Evolutionary conservation across 2,113 vertebrate species (phyloP), one percentile per base, ranked within the genome.

Genomic region (Otocyon megalotis): DNA sequence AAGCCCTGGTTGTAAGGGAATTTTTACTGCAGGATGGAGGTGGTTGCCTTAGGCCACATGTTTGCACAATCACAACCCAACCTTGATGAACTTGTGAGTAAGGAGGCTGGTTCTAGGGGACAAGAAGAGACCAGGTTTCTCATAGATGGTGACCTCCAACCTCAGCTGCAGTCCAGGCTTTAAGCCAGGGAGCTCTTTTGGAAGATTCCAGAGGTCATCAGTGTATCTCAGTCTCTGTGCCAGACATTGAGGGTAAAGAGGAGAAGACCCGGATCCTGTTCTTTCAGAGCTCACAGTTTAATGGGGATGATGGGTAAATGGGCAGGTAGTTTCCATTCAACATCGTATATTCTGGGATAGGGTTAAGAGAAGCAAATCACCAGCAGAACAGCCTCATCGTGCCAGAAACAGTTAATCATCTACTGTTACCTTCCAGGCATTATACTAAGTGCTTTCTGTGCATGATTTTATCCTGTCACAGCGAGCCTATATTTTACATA

Each of bases 21-120:
- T 48, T 79, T 43, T 71, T 32, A 30, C 9, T 1, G 2, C 3
- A 62, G 7, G 5, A 22, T 30, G 20, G 54, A 53, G 7, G 20
- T 22, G 13, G 22, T 50, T 65, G 14, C 56, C 37, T 26, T 1
- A 0, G 35, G 28, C 28, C 15, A 11, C 0, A 0, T 15, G 8
- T 32, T 7, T 65, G 43, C 37, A 1, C 1, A 28, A 5, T 26
- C 3, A 10, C 85, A 80, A 0, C 30, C 35, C 32, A 22, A 32
- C 17, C 28, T n/a, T 50, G 13, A 16, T n/a, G 37, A 54, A 4
- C 3, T 53, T 8, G 0, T 32, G 43, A 82, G 50, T 28, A 20
- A 53, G 37, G 15, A 92, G 14, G 30, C 83, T 17, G 32, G 20
- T 67, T 50, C 28, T 26, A 17, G 79, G 79, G 62, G n/a, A 20